phyloP scores from a whole-genome alignment of 2,113 vertebrate genomes.

The Rhagologus leucostigma region DNA sequence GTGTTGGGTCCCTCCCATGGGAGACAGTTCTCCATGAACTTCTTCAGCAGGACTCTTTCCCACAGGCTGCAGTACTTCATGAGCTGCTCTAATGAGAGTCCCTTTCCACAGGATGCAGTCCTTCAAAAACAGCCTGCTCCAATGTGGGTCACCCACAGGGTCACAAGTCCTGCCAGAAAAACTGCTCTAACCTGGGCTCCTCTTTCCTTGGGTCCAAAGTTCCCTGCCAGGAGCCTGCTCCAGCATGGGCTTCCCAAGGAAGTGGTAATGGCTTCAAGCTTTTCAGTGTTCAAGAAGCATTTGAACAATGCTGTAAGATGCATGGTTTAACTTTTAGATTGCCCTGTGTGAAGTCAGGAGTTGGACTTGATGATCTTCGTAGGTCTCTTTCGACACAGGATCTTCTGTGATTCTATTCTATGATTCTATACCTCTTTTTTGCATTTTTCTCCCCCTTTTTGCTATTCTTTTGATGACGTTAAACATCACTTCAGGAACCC shows the following conservation, averaged over 20 bases:
- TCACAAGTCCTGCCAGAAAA: not conserved
- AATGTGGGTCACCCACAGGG: not conserved
- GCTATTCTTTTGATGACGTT: not conserved
- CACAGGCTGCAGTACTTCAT: not conserved
- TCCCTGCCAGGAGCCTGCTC: not conserved
- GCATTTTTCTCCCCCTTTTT: not conserved
- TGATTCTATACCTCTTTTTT: not conserved
- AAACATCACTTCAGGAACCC: not conserved
- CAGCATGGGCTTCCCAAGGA: not conserved
- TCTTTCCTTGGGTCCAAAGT: not conserved
- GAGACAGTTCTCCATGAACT: not conserved
- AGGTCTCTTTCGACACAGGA: not conserved
- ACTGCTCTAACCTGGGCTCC: accelerated
- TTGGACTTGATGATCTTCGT: accelerated
- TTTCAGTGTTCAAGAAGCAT: not conserved
- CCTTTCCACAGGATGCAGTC: not conserved
- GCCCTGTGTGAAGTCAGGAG: not conserved
- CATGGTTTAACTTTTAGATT: not conserved
- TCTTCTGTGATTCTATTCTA: not conserved
- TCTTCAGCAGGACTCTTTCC: not conserved
- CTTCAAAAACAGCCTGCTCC: not conserved
- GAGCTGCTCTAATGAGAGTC: not conserved
- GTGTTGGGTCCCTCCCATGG: accelerated
- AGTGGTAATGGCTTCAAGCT: not conserved
- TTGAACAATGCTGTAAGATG: not conserved